A percentile compares a stretch with the other conserved stretches of the same genome.
Conservation (phyloP, 1,140 invertebrate genomes). For the Drosophila insularis region DNA sequence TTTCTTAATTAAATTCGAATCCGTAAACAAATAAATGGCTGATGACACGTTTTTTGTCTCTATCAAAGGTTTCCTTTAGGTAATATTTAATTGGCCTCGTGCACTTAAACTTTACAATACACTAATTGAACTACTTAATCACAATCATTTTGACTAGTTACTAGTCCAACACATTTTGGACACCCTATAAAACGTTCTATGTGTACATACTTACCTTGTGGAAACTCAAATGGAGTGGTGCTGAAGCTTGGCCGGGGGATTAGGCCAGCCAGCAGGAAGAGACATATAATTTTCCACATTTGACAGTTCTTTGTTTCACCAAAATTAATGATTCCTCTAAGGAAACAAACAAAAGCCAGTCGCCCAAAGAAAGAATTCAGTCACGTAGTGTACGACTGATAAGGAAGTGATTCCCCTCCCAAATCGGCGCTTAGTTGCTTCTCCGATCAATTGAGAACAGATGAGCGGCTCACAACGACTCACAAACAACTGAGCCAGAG, state of each 20-base stretch:
- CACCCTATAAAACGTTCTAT: background rate
- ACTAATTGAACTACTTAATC: background rate
- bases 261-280: conserved; percentile 37
- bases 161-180: background rate
- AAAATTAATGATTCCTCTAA: conserved; percentile 21
- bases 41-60: background rate
- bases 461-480: conserved; percentile 42
- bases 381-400: conserved; percentile 52
- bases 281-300: conserved; percentile 38
- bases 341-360: conserved; percentile 20
- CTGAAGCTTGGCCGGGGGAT: conserved; percentile 8
- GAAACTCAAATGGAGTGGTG: conserved; percentile 28
- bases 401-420: conserved; percentile 50
- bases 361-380: conserved; percentile 38
- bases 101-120: background rate
- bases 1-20: background rate
- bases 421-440: conserved; percentile 11
- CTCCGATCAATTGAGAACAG: conserved; percentile 8
- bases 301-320: conserved; percentile 41
- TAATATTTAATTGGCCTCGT: background rate
- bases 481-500: conserved; percentile 16
- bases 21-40: background rate
- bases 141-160: background rate
- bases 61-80: background rate
- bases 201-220: conserved; percentile 43